Evolutionary conservation across 2,888 invertebrate genomes (phyloP), one percentile per base, ranked within the genome.

Genomic region (Timandra comae): DNA sequence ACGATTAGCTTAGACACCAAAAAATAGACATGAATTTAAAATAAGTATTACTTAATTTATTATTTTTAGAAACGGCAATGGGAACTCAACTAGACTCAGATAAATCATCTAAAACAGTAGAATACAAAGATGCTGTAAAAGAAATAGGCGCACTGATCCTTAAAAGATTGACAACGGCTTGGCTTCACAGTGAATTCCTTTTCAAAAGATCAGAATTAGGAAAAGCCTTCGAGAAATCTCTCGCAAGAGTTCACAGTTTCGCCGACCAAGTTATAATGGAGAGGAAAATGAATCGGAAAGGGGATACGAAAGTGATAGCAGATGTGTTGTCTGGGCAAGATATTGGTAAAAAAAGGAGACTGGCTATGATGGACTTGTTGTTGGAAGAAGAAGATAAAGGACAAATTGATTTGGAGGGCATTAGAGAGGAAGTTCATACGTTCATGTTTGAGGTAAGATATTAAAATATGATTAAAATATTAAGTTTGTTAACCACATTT

Each of bases 381-480:
- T 53, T 92, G 4, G 88, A 89, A 37, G 86, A 88, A 1, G 88
- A 87, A 48, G 80, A 80, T 21, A 87, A 88, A 41, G 89, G 88
- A 3, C 75, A 87, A 41, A 75, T 92, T 11, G 88, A 87, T 25
- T 74, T 90, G 43, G 71, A 88, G 25, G 91, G 91, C 20, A 89
- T 93, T 35, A 79, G 89, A 30, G 90, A 91, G 53, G 91, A 93
- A 76, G 91, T 92, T 0, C 90, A 92, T 50, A 92, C 92, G 0
- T 91, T 93, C 52, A 91, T 92, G 90, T 46, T 56, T 44, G 41
- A 47, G 39, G 50, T 48, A 29, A 31, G 31, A 21, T n/a, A n/a
- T n/a, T n/a, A n/a, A n/a, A n/a, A n/a, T n/a, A n/a, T n/a, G n/a
- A n/a, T n/a, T n/a, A n/a, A n/a, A n/a, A n/a, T n/a, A n/a, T n/a